Conservation (phyloP, 1,140 invertebrate species). For the Lineus longissimus region DNA sequence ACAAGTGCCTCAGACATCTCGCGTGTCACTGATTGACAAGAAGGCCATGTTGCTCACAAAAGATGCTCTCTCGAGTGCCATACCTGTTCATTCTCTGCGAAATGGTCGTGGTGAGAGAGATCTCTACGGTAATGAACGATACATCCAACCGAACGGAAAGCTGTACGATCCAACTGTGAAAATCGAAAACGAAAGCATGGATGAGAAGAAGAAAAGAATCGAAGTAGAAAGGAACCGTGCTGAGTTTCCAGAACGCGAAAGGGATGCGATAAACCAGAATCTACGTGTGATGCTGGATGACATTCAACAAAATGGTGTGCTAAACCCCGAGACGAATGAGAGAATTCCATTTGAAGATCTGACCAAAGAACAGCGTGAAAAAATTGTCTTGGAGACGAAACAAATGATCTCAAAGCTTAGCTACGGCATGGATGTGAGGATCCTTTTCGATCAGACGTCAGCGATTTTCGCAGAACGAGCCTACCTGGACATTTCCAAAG, state of each 20-base stretch:
- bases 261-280: constrained; percentile 5
- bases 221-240: constrained; percentile 6
- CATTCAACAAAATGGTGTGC: not conserved
- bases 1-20: not conserved
- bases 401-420: not conserved
- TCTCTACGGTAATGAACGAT: constrained; percentile 4
- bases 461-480: not conserved
- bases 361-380: not conserved
- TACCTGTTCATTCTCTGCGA: constrained; percentile 7
- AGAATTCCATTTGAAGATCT: constrained; percentile 6
- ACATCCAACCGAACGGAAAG: constrained; percentile 6
- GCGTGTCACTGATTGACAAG: constrained; percentile 3
- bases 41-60: not conserved
- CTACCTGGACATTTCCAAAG: not conserved
- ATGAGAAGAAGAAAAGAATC: not conserved
- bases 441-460: not conserved
- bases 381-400: not conserved
- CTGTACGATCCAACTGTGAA: not conserved
- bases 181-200: not conserved
- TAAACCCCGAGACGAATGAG: not conserved
- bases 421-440: not conserved
- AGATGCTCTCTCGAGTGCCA: not conserved
- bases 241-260: constrained; percentile 4
- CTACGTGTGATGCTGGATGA: constrained; percentile 2
- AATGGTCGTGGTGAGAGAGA: constrained; percentile 1